Evolutionary conservation across 2,113 vertebrate species (phyloP), one percentile per base, ranked within the genome.

Genomic region (Chionomys nivalis): DNA sequence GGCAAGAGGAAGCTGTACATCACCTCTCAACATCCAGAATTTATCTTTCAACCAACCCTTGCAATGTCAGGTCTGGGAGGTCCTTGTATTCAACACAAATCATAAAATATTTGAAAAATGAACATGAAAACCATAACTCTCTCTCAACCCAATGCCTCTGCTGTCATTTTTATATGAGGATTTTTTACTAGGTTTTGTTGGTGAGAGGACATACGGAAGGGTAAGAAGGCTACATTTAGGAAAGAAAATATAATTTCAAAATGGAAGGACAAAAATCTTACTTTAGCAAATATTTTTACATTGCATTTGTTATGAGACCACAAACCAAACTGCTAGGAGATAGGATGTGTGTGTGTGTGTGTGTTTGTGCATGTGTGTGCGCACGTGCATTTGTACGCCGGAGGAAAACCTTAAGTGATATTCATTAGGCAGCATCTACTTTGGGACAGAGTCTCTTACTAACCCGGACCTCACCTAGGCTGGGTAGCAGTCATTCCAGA

Each of bases 91-190:
- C 97, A 92, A 94, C 83, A 93, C 21, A 31, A 97, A 97, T 47
- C 91, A 95, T 92, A 95, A 97, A 97, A 97, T 86, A 97, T n/a
- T 90, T 72, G 94, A 98, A 97, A 61, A 94, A 93, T 86, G n/a
- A 95, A 36, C 94, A 87, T 92, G 76, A 65, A 96, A 90, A 78
- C 75, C 11, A 36, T 97, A 97, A 92, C 70, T 97, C 94, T 78
- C 65, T 52, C 70, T 96, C 85, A 10, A 94, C 87, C 79, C 75
- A 66, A 47, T 33, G 52, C 10, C 77, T 90, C 91, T 93, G 58
- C 97, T 92, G 96, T 96, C 93, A 13, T 70, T 97, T 95, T 49
- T 21, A 0, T 87, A 94, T 96, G 90, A 95, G 63, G 87, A 72
- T 66, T 52, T 94, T 79, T 94, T 68, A 82, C 58, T 83, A 58